Percentiles rank a stretch among this genome's conserved stretches.
These are phyloP conservation scores for Euzophera pinguis DNA, from an alignment of 2,888 invertebrate species.

Conservation along the genomic window DNA sequence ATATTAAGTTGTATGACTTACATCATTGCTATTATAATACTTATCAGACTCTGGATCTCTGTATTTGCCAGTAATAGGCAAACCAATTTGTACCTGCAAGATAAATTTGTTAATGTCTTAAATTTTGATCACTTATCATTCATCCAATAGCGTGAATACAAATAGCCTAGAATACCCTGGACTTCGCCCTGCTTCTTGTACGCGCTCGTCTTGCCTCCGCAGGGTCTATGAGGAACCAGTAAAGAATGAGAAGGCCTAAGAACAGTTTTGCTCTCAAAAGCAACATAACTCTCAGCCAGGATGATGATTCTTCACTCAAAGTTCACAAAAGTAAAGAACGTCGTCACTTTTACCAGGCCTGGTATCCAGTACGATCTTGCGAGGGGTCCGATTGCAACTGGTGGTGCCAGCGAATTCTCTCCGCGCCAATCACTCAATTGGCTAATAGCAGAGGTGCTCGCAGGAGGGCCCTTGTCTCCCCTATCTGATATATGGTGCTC, in stretches of 20 bases:
- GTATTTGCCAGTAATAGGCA: conserved; percentile 93
- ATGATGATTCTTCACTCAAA: conserved; percentile 5
- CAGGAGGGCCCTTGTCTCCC: conserved; percentile 69
- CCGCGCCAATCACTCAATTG: conserved; percentile 69
- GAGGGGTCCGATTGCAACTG: conserved; percentile 48
- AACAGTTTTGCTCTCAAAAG: conserved; percentile 38
- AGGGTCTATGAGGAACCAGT: conserved; percentile 40
- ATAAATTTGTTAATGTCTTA: background rate
- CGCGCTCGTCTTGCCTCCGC: conserved; percentile 83
- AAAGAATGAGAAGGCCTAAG: conserved; percentile 40
- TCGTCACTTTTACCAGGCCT: conserved; percentile 5
- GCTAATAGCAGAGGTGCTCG: conserved; percentile 63
- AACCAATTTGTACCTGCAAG: conserved; percentile 87
- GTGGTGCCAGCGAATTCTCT: conserved; percentile 42
- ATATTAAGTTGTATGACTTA: conserved; percentile 59
- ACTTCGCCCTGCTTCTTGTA: conserved; percentile 86
- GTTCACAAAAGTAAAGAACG: conserved; percentile 22
- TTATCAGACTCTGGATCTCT: conserved; percentile 94
- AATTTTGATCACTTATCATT: background rate
- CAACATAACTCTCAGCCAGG: conserved; percentile 36
- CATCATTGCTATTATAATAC: conserved; percentile 93
- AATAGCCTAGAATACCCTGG: conserved; percentile 75
- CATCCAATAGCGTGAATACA: background rate
- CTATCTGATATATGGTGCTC: conserved; percentile 48
- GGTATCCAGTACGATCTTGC: conserved; percentile 35